These are phyloP conservation scores for Helogale parvula DNA, from an alignment of 2,113 vertebrate genomes.

Conservation along the genomic window DNA sequence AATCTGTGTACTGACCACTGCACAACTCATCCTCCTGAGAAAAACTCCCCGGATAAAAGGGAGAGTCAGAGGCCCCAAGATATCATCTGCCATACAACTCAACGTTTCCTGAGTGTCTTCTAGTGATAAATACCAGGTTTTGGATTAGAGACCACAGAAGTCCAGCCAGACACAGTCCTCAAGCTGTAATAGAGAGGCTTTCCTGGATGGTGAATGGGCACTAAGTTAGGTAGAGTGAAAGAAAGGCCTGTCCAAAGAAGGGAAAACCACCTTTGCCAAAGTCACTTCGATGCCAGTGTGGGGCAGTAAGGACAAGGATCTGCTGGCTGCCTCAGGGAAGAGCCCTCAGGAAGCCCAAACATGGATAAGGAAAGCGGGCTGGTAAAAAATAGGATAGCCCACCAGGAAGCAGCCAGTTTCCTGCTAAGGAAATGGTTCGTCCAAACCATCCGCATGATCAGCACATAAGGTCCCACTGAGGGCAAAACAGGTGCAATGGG, in stretches of 20 bases:
- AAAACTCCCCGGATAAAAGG: not conserved
- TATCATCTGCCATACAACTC: not conserved
- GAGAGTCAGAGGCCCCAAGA: not conserved
- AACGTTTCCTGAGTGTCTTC: constrained; percentile 23
- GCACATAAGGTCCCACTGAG: not conserved
- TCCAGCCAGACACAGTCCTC: not conserved
- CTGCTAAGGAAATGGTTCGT: not conserved
- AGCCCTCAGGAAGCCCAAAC: not conserved
- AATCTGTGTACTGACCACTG: not conserved
- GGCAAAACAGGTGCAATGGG: not conserved
- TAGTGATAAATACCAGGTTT: constrained; percentile 22
- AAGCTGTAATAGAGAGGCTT: not conserved
- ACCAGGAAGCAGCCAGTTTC: not conserved
- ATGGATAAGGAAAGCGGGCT: not conserved
- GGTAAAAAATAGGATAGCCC: not conserved
- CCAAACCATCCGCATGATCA: not conserved
- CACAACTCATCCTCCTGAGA: not conserved
- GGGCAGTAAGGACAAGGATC: not conserved
- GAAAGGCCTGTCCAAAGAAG: not conserved
- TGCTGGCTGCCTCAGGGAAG: not conserved
- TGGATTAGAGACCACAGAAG: not conserved
- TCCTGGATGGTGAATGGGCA: not conserved
- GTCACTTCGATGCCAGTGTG: not conserved
- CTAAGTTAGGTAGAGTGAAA: not conserved
- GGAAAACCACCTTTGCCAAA: constrained; percentile 5